Conservation (phyloP, 2,113 vertebrate genomes). For the Telmatochromis sp. region DNA sequence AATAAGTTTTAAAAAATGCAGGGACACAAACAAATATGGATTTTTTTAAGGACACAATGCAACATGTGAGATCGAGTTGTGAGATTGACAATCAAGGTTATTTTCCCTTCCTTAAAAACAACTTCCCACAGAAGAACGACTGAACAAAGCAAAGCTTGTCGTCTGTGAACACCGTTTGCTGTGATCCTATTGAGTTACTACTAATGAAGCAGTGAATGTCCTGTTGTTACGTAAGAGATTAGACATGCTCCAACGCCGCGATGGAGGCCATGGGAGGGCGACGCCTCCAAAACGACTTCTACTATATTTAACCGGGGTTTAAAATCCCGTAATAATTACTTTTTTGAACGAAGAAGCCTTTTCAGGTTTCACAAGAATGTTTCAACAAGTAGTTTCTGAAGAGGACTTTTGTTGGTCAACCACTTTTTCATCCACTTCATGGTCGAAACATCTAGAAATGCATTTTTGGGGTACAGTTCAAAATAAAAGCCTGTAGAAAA, state of each 20-base stretch:
- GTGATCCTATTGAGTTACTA: slow-evolving; percentile 40
- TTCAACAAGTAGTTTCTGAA: not conserved
- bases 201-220: slow-evolving; percentile 44
- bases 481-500: not conserved
- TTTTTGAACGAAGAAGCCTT: not conserved
- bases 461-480: not conserved
- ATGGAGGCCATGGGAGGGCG: slow-evolving; percentile 18
- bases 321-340: slow-evolving; percentile 2
- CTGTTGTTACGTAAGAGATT: slow-evolving; percentile 51
- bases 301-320: slow-evolving; percentile 26
- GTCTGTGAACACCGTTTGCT: not conserved
- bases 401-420: not conserved
- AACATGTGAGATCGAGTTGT: not conserved
- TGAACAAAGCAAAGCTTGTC: slow-evolving; percentile 9
- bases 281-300: slow-evolving; percentile 3
- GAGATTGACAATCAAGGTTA: not conserved
- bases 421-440: not conserved
- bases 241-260: slow-evolving; percentile 10
- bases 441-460: not conserved
- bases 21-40: not conserved
- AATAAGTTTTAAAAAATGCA: not conserved
- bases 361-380: not conserved
- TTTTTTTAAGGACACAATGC: not conserved
- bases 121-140: not conserved
- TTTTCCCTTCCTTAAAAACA: not conserved